Evolutionary conservation across 2,797 vertebrate genomes (phyloP).

Genomic region (Sardinella longiceps): DNA sequence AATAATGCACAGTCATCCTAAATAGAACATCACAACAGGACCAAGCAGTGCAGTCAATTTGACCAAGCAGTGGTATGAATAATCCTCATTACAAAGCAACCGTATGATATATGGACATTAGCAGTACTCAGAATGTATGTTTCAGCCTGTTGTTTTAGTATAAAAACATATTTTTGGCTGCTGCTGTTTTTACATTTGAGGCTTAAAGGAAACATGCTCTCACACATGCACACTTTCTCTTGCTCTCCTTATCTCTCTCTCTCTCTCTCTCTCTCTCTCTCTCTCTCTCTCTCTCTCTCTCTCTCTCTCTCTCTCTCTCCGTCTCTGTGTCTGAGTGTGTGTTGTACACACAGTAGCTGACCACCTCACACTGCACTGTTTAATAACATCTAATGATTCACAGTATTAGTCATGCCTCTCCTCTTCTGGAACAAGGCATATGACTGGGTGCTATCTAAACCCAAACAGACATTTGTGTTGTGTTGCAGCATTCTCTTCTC

Average conservation of each 20-base stretch:
- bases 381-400: constrained; percentile 56
- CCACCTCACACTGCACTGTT: constrained; percentile 16
- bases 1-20: too few species aligned
- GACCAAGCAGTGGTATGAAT: too few species aligned
- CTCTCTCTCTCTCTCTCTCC: neutral
- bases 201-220: neutral
- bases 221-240: neutral
- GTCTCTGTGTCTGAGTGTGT: neutral
- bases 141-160: neutral
- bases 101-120: neutral
- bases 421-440: constrained; percentile 41
- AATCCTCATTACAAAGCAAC: neutral
- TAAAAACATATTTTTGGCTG: neutral
- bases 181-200: too few species aligned
- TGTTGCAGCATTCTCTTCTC: neutral
- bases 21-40: too few species aligned
- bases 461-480: constrained; percentile 28
- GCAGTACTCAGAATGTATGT: neutral
- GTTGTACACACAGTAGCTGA: neutral
- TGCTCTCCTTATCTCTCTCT: neutral
- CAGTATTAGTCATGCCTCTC: constrained; percentile 46
- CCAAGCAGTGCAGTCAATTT: too few species aligned
- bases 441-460: constrained; percentile 46
- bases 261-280: neutral
- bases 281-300: too few species aligned